phyloP scores from a whole-genome alignment of 1,140 invertebrate genomes.

The Eupristina koningsbergeri region DNA sequence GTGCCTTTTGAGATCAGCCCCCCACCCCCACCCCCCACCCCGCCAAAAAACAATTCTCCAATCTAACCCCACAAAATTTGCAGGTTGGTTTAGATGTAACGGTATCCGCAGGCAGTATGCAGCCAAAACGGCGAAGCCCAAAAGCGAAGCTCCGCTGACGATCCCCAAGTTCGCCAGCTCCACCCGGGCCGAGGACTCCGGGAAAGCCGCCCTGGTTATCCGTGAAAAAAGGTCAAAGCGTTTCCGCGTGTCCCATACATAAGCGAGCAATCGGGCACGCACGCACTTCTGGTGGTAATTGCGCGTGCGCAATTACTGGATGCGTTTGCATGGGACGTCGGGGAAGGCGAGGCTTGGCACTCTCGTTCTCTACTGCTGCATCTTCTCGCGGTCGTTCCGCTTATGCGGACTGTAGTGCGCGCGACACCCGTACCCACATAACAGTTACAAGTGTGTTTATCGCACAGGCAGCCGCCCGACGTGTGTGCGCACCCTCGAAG shows the following conservation, averaged over 20 bases:
- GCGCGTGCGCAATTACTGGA: neutral
- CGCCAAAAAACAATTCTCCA: too few relatives aligned
- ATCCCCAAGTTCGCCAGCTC: too few relatives aligned
- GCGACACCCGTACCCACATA: neutral
- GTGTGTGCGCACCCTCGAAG: neutral
- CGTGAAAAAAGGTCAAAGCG: too few relatives aligned
- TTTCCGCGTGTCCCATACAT: too few relatives aligned
- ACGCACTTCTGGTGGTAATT: neutral
- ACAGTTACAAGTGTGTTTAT: neutral
- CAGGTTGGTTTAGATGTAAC: neutral
- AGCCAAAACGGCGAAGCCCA: neutral
- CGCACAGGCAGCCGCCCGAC: neutral
- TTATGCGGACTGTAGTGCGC: neutral
- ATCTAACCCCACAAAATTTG: neutral
- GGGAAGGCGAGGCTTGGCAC: neutral
- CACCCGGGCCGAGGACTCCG: too few relatives aligned
- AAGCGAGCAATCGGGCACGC: too few relatives aligned
- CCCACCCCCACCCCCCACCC: too few relatives aligned
- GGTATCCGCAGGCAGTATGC: neutral
- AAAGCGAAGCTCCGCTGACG: too few relatives aligned
- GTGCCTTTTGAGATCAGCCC: too few relatives aligned
- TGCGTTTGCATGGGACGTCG: neutral
- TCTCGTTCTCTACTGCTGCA: slow-evolving; percentile 22
- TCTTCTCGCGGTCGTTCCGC: slow-evolving; percentile 18
- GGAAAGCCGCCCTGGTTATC: too few relatives aligned